Percentiles rank a stretch among this genome's conserved stretches.
Conservation (phyloP, 30 jellyfish, hydroid and myxozoan species). For the Sanderia malayensis region DNA sequence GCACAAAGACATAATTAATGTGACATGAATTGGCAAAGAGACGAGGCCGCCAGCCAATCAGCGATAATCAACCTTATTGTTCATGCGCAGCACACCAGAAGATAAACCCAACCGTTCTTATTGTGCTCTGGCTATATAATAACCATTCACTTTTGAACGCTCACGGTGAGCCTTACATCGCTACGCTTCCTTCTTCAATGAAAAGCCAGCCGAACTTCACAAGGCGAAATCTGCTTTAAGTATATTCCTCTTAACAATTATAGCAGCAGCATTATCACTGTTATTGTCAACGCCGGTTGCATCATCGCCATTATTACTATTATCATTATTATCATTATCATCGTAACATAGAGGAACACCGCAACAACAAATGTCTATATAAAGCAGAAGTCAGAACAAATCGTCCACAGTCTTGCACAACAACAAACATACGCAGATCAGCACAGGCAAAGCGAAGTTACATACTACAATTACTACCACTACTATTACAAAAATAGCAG, state of each 20-base stretch:
- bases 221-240: too few relatives aligned
- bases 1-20: slow-evolving; percentile 48
- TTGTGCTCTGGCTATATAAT: slow-evolving; percentile 43
- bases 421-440: slow-evolving; percentile 8
- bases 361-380: neutral
- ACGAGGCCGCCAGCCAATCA: slow-evolving; percentile 76
- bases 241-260: too few relatives aligned
- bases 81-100: too few relatives aligned
- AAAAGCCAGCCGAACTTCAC: slow-evolving; percentile 39
- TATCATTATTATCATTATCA: too few relatives aligned
- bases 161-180: slow-evolving; percentile 61
- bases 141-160: slow-evolving; percentile 45
- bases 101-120: slow-evolving; percentile 48
- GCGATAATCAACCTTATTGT: slow-evolving; percentile 44
- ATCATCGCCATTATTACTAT: too few relatives aligned
- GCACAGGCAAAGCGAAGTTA: too few relatives aligned
- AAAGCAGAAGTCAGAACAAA: neutral
- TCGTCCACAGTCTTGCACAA: neutral
- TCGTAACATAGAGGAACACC: slow-evolving; percentile 5
- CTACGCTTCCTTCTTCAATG: slow-evolving; percentile 33
- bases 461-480: too few relatives aligned
- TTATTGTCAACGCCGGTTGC: too few relatives aligned
- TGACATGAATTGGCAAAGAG: slow-evolving; percentile 63
- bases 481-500: neutral
- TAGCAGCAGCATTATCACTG: too few relatives aligned